Evolutionary conservation across 2,113 vertebrate genomes (phyloP).

Genomic region (Nicator chloris): DNA sequence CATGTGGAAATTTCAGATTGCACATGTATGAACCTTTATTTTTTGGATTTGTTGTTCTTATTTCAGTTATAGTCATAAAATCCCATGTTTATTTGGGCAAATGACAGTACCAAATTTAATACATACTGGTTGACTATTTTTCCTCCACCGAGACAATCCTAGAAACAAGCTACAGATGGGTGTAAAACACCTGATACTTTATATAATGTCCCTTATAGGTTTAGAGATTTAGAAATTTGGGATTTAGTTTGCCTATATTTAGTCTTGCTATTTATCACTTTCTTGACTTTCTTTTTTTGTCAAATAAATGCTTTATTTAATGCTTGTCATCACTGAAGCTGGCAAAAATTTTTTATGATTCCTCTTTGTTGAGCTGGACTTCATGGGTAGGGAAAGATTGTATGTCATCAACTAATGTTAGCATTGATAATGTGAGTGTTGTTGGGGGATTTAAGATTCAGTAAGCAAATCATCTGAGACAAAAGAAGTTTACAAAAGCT

Average conservation of each 20-base stretch:
- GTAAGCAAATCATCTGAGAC: not conserved
- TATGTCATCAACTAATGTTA: not conserved
- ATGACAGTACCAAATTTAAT: not conserved
- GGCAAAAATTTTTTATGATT: not conserved
- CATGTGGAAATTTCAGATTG: not conserved
- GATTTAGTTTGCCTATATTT: not conserved
- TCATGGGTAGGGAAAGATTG: fast-evolving
- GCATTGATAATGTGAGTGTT: not conserved
- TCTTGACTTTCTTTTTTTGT: not conserved
- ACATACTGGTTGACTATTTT: not conserved
- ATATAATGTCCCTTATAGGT: not conserved
- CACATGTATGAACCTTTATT: not conserved
- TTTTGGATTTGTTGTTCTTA: not conserved
- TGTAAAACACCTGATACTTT: not conserved
- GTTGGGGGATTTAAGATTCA: not conserved
- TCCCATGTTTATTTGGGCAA: not conserved
- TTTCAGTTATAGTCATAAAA: not conserved
- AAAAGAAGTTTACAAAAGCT: not conserved
- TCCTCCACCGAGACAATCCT: not conserved
- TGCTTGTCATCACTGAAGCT: not conserved
- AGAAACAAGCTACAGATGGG: not conserved
- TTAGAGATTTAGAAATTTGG: not conserved
- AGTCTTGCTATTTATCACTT: not conserved
- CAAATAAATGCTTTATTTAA: not conserved
- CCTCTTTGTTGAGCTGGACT: not conserved